Evolutionary conservation across 2,888 invertebrate genomes (phyloP).

Genomic region (Agrilus cyanescens): DNA sequence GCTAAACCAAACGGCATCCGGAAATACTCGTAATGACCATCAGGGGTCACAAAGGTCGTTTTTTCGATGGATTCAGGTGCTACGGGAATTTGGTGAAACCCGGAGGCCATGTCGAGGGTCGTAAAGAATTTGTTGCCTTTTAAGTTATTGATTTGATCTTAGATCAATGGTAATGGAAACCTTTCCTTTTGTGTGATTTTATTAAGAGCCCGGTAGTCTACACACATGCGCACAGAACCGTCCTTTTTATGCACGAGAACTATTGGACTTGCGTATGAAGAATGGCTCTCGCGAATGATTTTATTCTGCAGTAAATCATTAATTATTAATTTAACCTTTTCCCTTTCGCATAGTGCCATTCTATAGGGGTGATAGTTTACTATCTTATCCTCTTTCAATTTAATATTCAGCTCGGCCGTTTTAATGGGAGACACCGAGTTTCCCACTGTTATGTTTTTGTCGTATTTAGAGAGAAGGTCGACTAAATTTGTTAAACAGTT

Average conservation of each 20-base stretch:
- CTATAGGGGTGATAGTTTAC: conserved; percentile 4
- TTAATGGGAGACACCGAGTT: not conserved
- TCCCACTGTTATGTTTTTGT: too few species aligned
- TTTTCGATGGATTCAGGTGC: too few species aligned
- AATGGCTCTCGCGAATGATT: conserved; percentile 12
- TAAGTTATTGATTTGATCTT: conserved; percentile 4
- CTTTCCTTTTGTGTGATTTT: conserved; percentile 2
- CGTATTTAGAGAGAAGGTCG: too few species aligned
- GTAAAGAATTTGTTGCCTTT: conserved; percentile 3
- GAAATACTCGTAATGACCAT: too few species aligned
- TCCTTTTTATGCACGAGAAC: conserved; percentile 12
- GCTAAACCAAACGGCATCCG: too few species aligned
- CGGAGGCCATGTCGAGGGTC: conserved; percentile 8
- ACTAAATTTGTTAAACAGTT: too few species aligned
- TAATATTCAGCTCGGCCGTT: not conserved
- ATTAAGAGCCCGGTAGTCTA: conserved; percentile 7
- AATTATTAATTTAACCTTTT: conserved; percentile 7
- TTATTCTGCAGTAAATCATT: conserved; percentile 7
- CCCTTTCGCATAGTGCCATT: conserved; percentile 7
- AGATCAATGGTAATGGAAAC: conserved; percentile 6
- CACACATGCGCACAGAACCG: conserved; percentile 3
- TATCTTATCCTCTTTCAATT: not conserved
- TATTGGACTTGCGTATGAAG: conserved; percentile 11
- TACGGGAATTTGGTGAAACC: too few species aligned
- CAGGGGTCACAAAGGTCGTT: too few species aligned